Conservation (phyloP, 2,113 vertebrate genomes). For the Myotis yumanensis region DNA sequence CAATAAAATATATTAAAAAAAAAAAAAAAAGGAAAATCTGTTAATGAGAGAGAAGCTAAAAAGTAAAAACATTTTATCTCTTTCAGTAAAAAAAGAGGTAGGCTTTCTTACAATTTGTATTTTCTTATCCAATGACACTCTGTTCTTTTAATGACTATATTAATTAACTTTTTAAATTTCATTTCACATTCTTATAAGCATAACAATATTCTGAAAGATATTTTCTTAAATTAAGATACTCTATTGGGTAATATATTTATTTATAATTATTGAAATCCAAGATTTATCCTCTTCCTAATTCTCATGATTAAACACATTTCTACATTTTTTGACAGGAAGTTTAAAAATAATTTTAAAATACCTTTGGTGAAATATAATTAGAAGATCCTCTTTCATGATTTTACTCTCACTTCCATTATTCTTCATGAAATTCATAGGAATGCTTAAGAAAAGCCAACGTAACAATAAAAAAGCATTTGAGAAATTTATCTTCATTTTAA, state of each 20-base stretch:
- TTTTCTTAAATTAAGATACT: background rate
- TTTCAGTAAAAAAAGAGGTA: background rate
- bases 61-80: background rate
- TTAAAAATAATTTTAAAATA: background rate
- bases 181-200: background rate
- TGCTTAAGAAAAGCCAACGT: background rate
- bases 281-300: background rate
- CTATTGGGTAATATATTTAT: background rate
- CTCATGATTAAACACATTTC: constrained; percentile 18
- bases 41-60: background rate
- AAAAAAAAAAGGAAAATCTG: background rate
- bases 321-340: background rate
- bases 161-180: constrained; percentile 3
- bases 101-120: background rate
- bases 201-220: background rate
- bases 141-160: background rate
- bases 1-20: too few relatives aligned
- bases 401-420: background rate
- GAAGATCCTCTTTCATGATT: background rate
- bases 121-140: background rate
- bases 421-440: background rate
- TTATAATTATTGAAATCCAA: background rate
- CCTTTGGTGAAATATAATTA: background rate
- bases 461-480: background rate
- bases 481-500: background rate